These are phyloP conservation scores for Zonotrichia leucophrys DNA, from an alignment of 2,113 vertebrate species.

Conservation along the genomic window DNA sequence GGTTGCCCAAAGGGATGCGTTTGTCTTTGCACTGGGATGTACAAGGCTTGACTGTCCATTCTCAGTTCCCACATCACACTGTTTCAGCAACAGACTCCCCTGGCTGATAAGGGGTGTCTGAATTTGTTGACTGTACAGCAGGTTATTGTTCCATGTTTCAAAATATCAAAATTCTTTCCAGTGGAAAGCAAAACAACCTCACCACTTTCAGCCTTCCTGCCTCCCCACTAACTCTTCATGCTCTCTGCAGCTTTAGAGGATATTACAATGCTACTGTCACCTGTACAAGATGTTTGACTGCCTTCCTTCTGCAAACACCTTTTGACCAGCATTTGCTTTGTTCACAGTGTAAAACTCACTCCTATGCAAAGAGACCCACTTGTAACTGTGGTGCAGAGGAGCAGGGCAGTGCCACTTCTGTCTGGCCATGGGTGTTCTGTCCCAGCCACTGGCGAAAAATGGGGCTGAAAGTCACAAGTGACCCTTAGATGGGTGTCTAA, in stretches of 20 bases:
- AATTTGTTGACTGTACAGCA: neutral
- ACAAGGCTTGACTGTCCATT: neutral
- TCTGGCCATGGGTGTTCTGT: neutral
- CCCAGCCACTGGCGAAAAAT: neutral
- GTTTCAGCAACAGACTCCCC: neutral
- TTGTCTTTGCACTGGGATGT: neutral
- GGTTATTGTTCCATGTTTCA: neutral
- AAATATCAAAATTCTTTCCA: neutral
- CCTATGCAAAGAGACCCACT: conserved; percentile 6
- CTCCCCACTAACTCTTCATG: neutral
- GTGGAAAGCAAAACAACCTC: neutral
- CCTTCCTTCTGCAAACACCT: conserved; percentile 70
- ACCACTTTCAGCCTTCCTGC: neutral
- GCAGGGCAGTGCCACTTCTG: neutral
- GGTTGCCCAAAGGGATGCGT: neutral
- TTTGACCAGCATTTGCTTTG: conserved; percentile 70
- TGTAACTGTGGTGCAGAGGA: neutral
- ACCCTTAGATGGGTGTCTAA: neutral
- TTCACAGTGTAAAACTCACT: conserved; percentile 42
- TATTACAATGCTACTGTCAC: conserved; percentile 33
- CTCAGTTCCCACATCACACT: neutral
- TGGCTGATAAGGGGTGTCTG: neutral
- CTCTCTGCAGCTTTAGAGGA: conserved; percentile 22
- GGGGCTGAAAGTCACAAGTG: neutral
- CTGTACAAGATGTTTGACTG: conserved; percentile 56